Base-by-base conservation (phyloP, 92 coral and sea anemone genomes). In the Epizoanthus ramosus region DNA sequence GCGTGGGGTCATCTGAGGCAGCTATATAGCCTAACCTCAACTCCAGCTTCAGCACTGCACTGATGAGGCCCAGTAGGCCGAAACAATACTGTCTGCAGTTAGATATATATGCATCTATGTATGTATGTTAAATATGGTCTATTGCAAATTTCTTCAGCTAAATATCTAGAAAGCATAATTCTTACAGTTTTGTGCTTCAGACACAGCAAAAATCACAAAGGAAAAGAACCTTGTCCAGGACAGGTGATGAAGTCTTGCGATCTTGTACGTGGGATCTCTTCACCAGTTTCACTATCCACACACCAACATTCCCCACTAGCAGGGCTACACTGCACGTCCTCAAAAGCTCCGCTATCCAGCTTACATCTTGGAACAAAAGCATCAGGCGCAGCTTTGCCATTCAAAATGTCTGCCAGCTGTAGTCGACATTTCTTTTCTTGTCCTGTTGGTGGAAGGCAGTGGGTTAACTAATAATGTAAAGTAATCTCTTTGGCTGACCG, bases 301-400 rank as follows among this genome's bases (percentile, higher is more conserved):
- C 98, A 93, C 98, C 98, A 93, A 79, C 98, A 93, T 56, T 93
- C 98, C 17, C 90, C 87, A 8, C 87, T 79, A 54, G 82, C 60
- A 60, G 86, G 79, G 16, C 86, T 68, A 43, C 98, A 93, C 83
- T 93, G 98, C 1, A 91, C 93, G 25, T 88, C 91, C 83, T 93
- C 98, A 76, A 59, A 93, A 4, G 33, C 54, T 5, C 98, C 98
- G 56, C 24, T 77, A 71, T 85, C 90, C 33, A 71, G 73, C 84
- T 81, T 93, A 25, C 98, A 93, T 6, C 95, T 91, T 28, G 98
- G 98, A 0, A 86, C 87, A 79, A 91, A 89, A 28, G 79, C 75
- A 71, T 81, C 95, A 28, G 80, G 77, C 18, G 83, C 84, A 2
- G 85, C 81, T 19, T 86, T 75, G n/a, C 86, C 63, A 59, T 87